Base-by-base conservation (phyloP, 2,113 vertebrate genomes). In the Cygnus atratus region DNA sequence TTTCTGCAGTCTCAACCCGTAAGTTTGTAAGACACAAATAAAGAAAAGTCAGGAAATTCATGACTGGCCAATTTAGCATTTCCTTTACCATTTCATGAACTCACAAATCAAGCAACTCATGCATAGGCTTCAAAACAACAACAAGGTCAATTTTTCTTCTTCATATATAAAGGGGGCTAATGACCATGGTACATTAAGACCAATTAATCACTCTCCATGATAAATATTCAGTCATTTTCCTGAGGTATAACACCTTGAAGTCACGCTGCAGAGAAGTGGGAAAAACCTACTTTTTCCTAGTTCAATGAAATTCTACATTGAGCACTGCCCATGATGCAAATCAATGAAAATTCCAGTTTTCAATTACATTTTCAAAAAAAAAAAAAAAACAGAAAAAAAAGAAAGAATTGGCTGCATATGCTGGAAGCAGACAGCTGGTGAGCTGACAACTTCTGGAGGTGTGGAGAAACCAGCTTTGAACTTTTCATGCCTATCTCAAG, bases 221-320 rank as follows among this genome's bases (percentile, higher is more conserved):
- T 33, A 44, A 72, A 71, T 1, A 4, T 3, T 15, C 76, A 33
- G 41, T 66, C 73, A 4, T 41, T 84, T 87, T 75, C 46, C 46
- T 1, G 6, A 92, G 82, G 4, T 3, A 2, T 13, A 57, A 52
- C 33, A 77, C 59, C 65, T 62, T 44, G 31, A 73, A 91, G 44
- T 43, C 43, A 33, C 2, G 22, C 29, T 29, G 21, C 21, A 15
- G n/a, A 37, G 35, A 46, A 78, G 35, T 24, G 50, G 17, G 17
- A 29, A 74, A 78, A 46, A 4, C 3, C 4, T 6, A 29, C 7
- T 46, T n/a, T 18, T 22, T 5, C 24, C 33, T 41, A 28, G 20
- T 14, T 33, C 12, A 12, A 0, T 31, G 18, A 22, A 43, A 39
- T 44, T 35, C 26, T 17, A 46, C 20, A 2, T 0, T 17, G 28